Evolutionary conservation across 2,888 invertebrate genomes (phyloP).

Genomic region (Tolmerus cingulatus): DNA sequence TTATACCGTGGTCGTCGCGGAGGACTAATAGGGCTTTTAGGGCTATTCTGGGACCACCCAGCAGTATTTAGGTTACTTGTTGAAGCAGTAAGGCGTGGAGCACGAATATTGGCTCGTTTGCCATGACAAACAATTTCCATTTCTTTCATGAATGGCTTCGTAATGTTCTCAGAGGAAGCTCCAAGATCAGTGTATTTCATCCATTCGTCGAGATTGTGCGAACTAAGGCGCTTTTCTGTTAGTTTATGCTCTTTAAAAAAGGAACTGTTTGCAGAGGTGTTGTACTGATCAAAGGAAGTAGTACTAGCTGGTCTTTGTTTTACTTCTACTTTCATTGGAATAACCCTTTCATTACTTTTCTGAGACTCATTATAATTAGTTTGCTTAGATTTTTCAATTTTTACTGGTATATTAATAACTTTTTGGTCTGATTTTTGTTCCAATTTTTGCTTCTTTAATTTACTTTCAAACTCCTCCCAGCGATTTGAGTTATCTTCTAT

Average conservation of each 20-base stretch:
- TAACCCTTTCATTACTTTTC: background rate
- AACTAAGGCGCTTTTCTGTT: slow-evolving; percentile 55
- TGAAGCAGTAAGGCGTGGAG: slow-evolving; percentile 58
- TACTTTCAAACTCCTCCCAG: background rate
- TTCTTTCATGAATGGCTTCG: slow-evolving; percentile 60
- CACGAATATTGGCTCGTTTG: slow-evolving; percentile 56
- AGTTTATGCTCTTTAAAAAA: slow-evolving; percentile 6
- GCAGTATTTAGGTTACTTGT: slow-evolving; percentile 55
- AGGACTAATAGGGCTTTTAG: background rate
- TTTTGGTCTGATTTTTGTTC: background rate
- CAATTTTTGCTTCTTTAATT: background rate
- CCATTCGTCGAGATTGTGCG: slow-evolving; percentile 63
- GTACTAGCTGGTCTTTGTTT: slow-evolving; percentile 15
- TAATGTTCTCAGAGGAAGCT: slow-evolving; percentile 61
- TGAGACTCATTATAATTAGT: background rate
- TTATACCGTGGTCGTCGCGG: slow-evolving; percentile 53
- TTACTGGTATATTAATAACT: background rate
- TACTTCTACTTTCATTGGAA: background rate
- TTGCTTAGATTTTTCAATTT: background rate
- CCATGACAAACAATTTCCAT: slow-evolving; percentile 59
- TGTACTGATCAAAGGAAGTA: background rate
- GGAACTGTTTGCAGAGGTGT: background rate
- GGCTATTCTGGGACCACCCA: background rate
- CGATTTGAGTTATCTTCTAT: background rate
- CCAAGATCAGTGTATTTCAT: slow-evolving; percentile 58